Percentiles rank a stretch among this genome's conserved stretches.
These are phyloP conservation scores for Bugulina stolonifera DNA, from an alignment of 2,888 invertebrate species.

Conservation along the genomic window DNA sequence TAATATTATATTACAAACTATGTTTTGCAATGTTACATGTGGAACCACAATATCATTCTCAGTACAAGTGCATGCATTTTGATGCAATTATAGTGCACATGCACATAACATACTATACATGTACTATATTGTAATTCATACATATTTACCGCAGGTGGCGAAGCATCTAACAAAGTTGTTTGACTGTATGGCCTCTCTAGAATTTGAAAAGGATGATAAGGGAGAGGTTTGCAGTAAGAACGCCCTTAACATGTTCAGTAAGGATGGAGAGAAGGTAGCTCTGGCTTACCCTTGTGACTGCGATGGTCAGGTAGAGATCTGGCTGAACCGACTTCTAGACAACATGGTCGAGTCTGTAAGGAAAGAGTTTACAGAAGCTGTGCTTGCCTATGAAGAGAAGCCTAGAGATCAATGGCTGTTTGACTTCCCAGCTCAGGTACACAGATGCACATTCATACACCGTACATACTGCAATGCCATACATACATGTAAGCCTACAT, in stretches of 20 bases:
- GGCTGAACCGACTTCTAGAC: slow-evolving; percentile 80
- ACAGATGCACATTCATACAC: too few relatives aligned
- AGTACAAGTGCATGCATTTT: too few relatives aligned
- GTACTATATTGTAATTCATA: too few relatives aligned
- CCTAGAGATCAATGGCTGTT: slow-evolving; percentile 91
- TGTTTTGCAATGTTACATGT: too few relatives aligned
- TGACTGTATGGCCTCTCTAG: slow-evolving; percentile 83
- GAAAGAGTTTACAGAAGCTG: slow-evolving; percentile 77
- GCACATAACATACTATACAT: too few relatives aligned
- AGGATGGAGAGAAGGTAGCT: slow-evolving; percentile 86
- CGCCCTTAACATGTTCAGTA: slow-evolving; percentile 81
- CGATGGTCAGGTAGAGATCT: slow-evolving; percentile 82
- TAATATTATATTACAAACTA: too few relatives aligned
- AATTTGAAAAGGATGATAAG: slow-evolving; percentile 59
- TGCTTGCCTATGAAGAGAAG: slow-evolving; percentile 84
- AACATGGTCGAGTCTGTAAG: slow-evolving; percentile 78
- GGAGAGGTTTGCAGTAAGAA: slow-evolving; percentile 50
- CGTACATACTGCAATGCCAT: too few relatives aligned
- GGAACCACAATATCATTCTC: too few relatives aligned
- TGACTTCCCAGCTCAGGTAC: slow-evolving; percentile 82
- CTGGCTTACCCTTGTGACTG: slow-evolving; percentile 76
- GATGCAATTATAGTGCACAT: too few relatives aligned
- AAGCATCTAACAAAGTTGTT: slow-evolving; percentile 88
- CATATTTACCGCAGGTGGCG: slow-evolving; percentile 49
- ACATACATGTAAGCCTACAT: too few relatives aligned